Evolutionary conservation across 2,797 vertebrate genomes (phyloP).

Genomic region (Pseudochirops corinnae): DNA sequence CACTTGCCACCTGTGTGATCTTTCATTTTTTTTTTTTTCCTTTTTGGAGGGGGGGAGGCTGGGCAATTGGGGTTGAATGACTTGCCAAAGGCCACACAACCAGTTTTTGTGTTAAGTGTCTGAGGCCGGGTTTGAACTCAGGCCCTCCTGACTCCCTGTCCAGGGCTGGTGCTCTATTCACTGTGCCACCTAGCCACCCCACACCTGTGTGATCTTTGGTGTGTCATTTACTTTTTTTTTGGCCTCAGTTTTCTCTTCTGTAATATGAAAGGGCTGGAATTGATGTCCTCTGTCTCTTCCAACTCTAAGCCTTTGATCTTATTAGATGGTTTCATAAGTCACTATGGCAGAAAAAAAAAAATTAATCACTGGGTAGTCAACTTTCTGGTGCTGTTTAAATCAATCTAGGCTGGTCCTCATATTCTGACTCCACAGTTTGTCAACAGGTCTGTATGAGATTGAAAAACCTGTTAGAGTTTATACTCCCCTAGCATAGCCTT

Average conservation of each 20-base stretch:
- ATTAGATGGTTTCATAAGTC: no score
- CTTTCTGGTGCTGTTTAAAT: neutral
- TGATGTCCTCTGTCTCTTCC: neutral
- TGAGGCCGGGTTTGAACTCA: no score
- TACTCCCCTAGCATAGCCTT: neutral
- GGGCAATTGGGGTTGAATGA: no score
- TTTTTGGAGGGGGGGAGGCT: no score
- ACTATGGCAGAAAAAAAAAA: no score
- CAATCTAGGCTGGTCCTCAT: neutral
- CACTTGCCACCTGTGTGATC: neutral
- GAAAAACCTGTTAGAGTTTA: neutral
- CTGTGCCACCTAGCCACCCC: no score
- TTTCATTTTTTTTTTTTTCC: neutral
- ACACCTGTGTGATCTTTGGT: neutral
- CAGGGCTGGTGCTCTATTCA: no score
- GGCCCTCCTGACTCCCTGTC: no score
- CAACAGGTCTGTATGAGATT: neutral
- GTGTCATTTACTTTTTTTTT: neutral
- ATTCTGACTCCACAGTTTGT: neutral
- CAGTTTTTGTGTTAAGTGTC: no score
- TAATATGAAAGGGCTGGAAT: neutral
- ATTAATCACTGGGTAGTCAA: neutral
- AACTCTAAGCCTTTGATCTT: neutral
- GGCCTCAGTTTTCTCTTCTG: neutral
- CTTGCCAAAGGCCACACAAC: no score